Evolutionary conservation across 2,113 vertebrate species (phyloP), one percentile per base, ranked within the genome.

Genomic region (Chaenogobius annularis): DNA sequence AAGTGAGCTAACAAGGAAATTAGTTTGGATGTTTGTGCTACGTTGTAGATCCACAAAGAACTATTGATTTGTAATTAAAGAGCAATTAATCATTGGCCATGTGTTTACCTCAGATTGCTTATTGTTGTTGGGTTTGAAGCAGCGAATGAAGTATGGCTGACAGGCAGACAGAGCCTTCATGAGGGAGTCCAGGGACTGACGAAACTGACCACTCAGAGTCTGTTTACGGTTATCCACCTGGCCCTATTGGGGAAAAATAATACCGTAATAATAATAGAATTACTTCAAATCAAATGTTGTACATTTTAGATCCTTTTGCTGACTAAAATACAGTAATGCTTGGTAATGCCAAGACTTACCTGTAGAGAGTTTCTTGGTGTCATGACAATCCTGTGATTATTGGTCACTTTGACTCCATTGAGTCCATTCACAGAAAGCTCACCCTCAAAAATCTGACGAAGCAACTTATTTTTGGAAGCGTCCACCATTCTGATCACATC

Each of bases 121-220:
- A 81, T 84, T 93, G 47, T 95, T 94, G 19, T 98, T 99, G 81
- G 97, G 96, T 77, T 99, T 99, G 90, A 99, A 95, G 89, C 97
- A 99, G 77, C 97, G 97, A 78, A 99, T 89, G 82, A 99, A 99
- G 86, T 93, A 97, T 0, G 97, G 97, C 85, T 98, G 94, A 86
- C 96, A 97, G 74, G 77, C 84, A 35, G 90, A 90, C 62, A 99
- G 91, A 58, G 96, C 93, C 92, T 95, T 98, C 96, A 99, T 98
- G 55, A 99, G 92, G 66, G 95, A 90, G 56, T 99, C 97, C 92
- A 99, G 91, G 50, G 97, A 99, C 69, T 95, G 95, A 66, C 95
- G 97, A 90, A 98, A 99, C 86, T 99, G 97, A 61, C 93, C 91
- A 0, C 94, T 95, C 64, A 99, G 89, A 0, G 97, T 98, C 0